phyloP scores from a whole-genome alignment of 2,888 invertebrate genomes.

The Heteromyza rotundicornis region DNA sequence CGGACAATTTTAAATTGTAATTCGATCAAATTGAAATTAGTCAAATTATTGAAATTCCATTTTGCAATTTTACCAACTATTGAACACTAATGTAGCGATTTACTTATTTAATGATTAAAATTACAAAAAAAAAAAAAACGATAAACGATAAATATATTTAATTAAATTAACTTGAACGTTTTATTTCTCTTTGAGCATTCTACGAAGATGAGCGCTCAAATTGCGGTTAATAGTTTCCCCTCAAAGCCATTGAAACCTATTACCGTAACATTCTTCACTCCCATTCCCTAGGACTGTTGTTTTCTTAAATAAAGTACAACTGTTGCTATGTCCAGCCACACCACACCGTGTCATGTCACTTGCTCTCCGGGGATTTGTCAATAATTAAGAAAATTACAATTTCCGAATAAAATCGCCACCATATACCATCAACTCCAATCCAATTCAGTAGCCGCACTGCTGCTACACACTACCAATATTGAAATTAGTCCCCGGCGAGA shows the following conservation, averaged over 20 bases:
- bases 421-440: background rate
- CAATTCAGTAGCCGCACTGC: too few species aligned
- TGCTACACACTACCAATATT: background rate
- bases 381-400: constrained; percentile 11
- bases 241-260: too few species aligned
- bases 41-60: constrained; percentile 2
- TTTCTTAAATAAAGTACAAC: too few species aligned
- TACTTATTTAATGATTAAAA: background rate
- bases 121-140: background rate
- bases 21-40: background rate
- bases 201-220: too few species aligned
- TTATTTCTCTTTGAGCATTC: background rate
- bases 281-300: too few species aligned
- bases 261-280: too few species aligned
- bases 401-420: constrained; percentile 2
- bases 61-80: background rate
- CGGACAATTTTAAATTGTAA: too few species aligned
- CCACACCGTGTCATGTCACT: background rate
- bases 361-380: constrained; percentile 8
- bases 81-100: background rate
- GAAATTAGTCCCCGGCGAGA: background rate
- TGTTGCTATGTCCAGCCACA: background rate
- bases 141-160: background rate
- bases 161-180: background rate
- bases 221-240: too few species aligned